Evolutionary conservation across 1,140 invertebrate species (phyloP), one percentile per base, ranked within the genome.

Genomic region (Camponotus vicinus): DNA sequence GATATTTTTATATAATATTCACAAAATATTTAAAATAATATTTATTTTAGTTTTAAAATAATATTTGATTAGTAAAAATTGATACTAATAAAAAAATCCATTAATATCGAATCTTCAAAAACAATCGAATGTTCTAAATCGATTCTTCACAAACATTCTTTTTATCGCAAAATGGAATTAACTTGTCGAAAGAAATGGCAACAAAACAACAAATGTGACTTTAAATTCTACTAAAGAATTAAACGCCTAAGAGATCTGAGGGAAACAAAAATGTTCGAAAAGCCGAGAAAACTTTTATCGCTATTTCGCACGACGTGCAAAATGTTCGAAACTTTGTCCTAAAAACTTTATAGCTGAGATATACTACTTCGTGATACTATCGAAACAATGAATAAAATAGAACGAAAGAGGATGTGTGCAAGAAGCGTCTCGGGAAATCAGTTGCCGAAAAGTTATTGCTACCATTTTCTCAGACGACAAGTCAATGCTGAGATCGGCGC

Each of bases 331-430:
- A 57, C 64, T 80, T n/a, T 18, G 8, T 57, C 13, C 37, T 70
- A 32, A 13, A 66, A 66, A 78, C 59, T 66, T 78, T 78, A 45
- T 77, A 49, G 27, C 18, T 13, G 15, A 66, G 15, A 52, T 18
- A 52, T 52, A 52, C 49, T 13, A 27, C 59, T 79, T 37, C 45
- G 2, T 27, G 27, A 52, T 52, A 8, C 37, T 13, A 52, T 80
- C 64, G 8, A 40, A 45, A 80, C 49, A 57, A 57, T 80, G 66
- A 80, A 70, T 80, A 80, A 80, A 80, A 52, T 78, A 78, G 11
- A 1, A 49, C 18, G 37, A 34, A 80, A 37, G 21, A n/a, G 7
- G 1, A 37, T 15, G n/a, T 27, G 5, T 27, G 13, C 21, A 69
- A 69, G 9, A 57, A 69, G 9, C 21, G 63, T 69, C 42, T 11